Evolutionary conservation across 2,888 invertebrate genomes (phyloP).

Genomic region (Macrosoma leucophasiata): DNA sequence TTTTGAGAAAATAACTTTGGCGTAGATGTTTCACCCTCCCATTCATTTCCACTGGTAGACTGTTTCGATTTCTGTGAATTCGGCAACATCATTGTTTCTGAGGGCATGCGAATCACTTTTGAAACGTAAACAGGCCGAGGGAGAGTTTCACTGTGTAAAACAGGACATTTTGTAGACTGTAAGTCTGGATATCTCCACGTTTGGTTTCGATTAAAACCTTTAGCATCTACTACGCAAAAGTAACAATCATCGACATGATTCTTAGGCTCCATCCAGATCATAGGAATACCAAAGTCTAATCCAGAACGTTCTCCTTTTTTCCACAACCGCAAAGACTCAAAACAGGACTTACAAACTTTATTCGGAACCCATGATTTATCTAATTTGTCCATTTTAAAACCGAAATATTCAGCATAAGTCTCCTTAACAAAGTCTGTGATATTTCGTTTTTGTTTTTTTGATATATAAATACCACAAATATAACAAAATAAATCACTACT

Average conservation of each 20-base stretch:
- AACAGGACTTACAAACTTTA: constrained; percentile 8
- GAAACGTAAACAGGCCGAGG: constrained; percentile 7
- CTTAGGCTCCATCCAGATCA: constrained; percentile 12
- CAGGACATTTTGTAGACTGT: constrained; percentile 3
- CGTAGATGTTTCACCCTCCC: constrained; percentile 1
- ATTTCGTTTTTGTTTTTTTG: constrained; percentile 7
- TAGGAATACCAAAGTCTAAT: constrained; percentile 10
- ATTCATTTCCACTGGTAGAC: constrained; percentile 1
- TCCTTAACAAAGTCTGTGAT: constrained; percentile 11
- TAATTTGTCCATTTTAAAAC: constrained; percentile 5
- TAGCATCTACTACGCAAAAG: constrained; percentile 6
- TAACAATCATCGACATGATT: constrained; percentile 12
- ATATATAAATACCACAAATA: constrained; percentile 9
- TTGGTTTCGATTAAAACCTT: constrained; percentile 8
- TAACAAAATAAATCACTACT: constrained; percentile 5
- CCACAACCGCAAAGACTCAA: constrained; percentile 6
- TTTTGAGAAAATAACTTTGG: constrained; percentile 10
- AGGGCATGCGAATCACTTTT: constrained; percentile 9
- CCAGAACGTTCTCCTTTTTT: constrained; percentile 6
- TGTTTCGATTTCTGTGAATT: constrained; percentile 2
- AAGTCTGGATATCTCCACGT: constrained; percentile 5
- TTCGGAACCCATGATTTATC: constrained; percentile 9
- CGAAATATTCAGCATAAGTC: constrained; percentile 8
- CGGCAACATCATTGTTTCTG: constrained; percentile 4
- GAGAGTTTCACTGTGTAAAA: constrained; percentile 3